A percentile compares a stretch with the other conserved stretches of the same genome.
These are phyloP conservation scores for Odocoileus virginianus DNA, from an alignment of 2,113 vertebrate species.

Conservation along the genomic window DNA sequence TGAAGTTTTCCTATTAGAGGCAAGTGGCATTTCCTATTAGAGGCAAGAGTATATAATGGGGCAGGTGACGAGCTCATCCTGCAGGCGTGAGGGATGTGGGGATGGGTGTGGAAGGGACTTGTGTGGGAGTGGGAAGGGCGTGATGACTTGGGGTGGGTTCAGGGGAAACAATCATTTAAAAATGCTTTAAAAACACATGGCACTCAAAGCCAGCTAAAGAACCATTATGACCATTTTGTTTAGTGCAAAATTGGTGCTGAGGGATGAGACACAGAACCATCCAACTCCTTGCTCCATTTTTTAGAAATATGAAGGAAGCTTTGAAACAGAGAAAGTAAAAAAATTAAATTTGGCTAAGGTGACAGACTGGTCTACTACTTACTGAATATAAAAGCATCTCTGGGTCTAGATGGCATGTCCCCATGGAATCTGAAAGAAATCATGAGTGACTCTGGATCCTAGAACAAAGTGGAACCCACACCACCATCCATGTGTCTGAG, in stretches of 20 bases:
- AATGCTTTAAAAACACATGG: neutral
- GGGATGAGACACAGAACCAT: neutral
- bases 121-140: neutral
- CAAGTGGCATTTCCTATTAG: neutral
- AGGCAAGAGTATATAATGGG: neutral
- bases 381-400: neutral
- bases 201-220: neutral
- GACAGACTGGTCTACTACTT: neutral
- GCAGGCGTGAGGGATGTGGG: accelerated
- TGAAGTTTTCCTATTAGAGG: neutral
- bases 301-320: neutral
- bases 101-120: neutral
- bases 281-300: neutral
- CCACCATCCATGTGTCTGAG: neutral
- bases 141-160: neutral
- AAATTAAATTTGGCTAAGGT: neutral
- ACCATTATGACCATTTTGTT: neutral
- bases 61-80: too few species aligned
- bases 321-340: neutral
- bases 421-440: neutral
- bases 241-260: neutral
- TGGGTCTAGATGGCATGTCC: neutral
- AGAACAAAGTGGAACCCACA: neutral
- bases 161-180: neutral
- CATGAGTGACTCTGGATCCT: neutral